Percentiles rank a stretch among this genome's conserved stretches.
These are phyloP conservation scores for Orthosia cruda DNA, from an alignment of 2,888 invertebrate genomes.

Conservation along the genomic window DNA sequence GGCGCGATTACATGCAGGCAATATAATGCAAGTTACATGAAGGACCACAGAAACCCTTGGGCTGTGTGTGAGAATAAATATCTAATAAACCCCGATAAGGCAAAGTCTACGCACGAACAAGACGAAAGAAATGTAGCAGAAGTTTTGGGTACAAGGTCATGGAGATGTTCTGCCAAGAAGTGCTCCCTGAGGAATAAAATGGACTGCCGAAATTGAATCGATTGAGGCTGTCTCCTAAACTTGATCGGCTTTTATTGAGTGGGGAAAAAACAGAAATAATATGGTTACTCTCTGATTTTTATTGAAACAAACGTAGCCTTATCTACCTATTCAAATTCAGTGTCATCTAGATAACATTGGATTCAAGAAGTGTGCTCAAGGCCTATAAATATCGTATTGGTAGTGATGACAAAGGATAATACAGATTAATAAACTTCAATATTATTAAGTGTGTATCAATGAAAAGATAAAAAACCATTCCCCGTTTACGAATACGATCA, in stretches of 20 bases:
- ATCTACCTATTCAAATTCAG: neutral
- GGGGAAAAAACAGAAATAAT: conserved; percentile 12
- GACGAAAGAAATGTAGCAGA: conserved; percentile 41
- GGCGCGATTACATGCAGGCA: conserved; percentile 58
- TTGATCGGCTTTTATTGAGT: conserved; percentile 17
- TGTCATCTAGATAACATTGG: neutral
- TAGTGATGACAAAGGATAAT: neutral
- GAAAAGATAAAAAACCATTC: conserved; percentile 4
- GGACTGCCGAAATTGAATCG: conserved; percentile 52
- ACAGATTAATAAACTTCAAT: neutral
- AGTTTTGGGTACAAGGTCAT: conserved; percentile 44
- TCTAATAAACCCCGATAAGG: conserved; percentile 88
- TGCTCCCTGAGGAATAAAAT: conserved; percentile 40
- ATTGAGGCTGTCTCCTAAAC: conserved; percentile 28
- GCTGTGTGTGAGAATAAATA: conserved; percentile 84
- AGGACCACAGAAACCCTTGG: conserved; percentile 77
- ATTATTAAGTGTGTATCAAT: neutral
- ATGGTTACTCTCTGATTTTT: conserved; percentile 3
- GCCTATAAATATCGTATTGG: neutral
- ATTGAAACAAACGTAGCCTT: too few relatives aligned
- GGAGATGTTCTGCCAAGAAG: conserved; percentile 30
- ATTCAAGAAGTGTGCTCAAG: neutral
- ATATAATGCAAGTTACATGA: conserved; percentile 84
- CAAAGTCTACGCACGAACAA: conserved; percentile 71
- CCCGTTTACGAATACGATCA: conserved; percentile 27